Evolutionary conservation across 2,797 vertebrate species (phyloP).

Genomic region (Cyclura pinguis): DNA sequence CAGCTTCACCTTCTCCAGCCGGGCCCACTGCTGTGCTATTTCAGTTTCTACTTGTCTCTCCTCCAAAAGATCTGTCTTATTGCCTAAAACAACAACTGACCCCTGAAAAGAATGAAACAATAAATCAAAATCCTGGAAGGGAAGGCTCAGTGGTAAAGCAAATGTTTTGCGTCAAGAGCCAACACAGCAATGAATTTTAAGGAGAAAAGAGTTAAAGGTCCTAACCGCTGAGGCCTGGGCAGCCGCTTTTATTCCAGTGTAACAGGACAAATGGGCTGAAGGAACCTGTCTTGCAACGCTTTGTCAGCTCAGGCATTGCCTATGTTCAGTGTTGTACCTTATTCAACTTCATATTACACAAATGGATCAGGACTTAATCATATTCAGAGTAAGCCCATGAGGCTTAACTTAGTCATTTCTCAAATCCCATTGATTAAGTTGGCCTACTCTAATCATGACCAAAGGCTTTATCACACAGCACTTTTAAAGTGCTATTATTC

Average conservation of each 20-base stretch:
- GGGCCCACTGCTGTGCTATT: conserved; percentile 92
- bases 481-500: no score
- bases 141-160: not conserved
- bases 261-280: not conserved
- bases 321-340: not conserved
- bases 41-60: conserved; percentile 91
- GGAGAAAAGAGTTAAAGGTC: not conserved
- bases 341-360: not conserved
- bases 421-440: not conserved
- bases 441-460: not conserved
- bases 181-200: not conserved
- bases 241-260: not conserved
- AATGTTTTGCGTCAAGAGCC: not conserved
- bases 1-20: conserved; percentile 90
- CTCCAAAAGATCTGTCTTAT: conserved; percentile 91
- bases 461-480: no score
- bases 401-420: no score
- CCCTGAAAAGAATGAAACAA: conserved; percentile 80
- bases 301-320: not conserved
- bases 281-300: not conserved
- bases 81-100: conserved; percentile 91
- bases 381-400: not conserved
- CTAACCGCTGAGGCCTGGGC: not conserved
- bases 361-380: not conserved
- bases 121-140: not conserved